These are phyloP conservation scores for Vidua chalybeata DNA, from an alignment of 2,113 vertebrate genomes.

Conservation along the genomic window DNA sequence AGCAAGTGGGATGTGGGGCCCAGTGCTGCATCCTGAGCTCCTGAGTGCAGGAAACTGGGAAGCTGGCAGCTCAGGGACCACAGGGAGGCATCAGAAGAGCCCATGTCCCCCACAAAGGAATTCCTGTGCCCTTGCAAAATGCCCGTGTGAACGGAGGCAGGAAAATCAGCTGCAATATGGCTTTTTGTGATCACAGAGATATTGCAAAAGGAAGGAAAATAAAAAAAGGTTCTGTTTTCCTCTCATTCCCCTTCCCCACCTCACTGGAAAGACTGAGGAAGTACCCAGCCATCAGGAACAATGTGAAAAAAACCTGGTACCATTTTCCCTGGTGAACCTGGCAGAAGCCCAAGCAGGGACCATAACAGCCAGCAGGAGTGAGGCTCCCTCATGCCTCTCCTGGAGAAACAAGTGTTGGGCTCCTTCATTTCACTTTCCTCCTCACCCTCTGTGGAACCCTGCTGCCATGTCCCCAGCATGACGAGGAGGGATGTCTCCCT, in stretches of 20 bases:
- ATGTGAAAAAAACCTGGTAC: conserved; percentile 57
- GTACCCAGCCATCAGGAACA: conserved; percentile 78
- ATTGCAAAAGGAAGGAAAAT: conserved; percentile 72
- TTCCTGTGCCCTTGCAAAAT: conserved; percentile 46
- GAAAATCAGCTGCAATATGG: conserved; percentile 77
- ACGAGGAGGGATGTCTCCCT: not conserved
- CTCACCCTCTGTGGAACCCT: not conserved
- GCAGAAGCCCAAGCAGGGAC: conserved; percentile 56
- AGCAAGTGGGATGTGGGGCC: not conserved
- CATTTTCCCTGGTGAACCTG: conserved; percentile 74
- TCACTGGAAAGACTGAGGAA: conserved; percentile 78
- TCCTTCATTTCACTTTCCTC: not conserved
- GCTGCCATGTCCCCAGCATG: not conserved
- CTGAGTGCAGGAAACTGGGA: conserved; percentile 67
- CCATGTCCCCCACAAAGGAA: not conserved
- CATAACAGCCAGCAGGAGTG: not conserved
- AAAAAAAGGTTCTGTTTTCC: conserved; percentile 72
- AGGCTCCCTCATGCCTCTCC: not conserved
- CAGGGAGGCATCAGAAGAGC: conserved; percentile 25
- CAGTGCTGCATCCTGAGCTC: not conserved
- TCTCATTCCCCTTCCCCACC: conserved; percentile 72
- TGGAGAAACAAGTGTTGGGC: not conserved
- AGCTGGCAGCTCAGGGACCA: not conserved
- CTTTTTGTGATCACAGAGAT: conserved; percentile 76
- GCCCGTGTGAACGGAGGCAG: conserved; percentile 62